Conservation (phyloP, 2,888 invertebrate genomes). For the Callyntrura guangdongensis region DNA sequence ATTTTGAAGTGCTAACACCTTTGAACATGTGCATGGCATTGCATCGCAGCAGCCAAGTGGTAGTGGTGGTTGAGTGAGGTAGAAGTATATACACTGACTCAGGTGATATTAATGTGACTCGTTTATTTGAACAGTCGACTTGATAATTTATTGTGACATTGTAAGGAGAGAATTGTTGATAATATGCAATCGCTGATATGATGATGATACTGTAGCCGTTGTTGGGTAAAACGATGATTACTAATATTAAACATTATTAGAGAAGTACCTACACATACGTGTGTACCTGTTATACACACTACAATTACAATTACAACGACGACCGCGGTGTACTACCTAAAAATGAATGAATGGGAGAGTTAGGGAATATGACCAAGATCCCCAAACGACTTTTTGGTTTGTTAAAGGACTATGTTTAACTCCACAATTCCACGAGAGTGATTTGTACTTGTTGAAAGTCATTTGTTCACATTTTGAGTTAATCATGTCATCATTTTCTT, state of each 20-base stretch:
- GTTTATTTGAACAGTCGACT: conserved; percentile 42
- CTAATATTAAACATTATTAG: background rate
- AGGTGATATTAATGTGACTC: background rate
- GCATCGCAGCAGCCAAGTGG: conserved; percentile 2
- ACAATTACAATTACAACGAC: background rate
- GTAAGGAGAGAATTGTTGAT: background rate
- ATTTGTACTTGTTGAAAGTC: conserved; percentile 28
- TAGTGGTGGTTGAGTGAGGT: no score
- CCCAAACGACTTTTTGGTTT: conserved; percentile 14
- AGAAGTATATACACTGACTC: background rate
- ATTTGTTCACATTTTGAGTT: background rate
- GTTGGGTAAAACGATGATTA: conserved; percentile 17
- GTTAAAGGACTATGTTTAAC: background rate
- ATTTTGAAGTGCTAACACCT: conserved; percentile 24
- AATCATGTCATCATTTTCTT: conserved; percentile 24
- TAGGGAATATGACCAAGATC: background rate
- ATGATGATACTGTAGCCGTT: background rate
- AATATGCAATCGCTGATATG: background rate
- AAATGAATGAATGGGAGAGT: conserved; percentile 16
- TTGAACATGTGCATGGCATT: background rate
- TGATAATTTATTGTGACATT: conserved; percentile 45
- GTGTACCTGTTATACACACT: background rate
- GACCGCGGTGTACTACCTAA: background rate
- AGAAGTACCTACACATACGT: background rate
- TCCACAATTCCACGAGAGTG: background rate